phyloP scores from a whole-genome alignment of 1,140 invertebrate species.

The Drosophila sproati region DNA sequence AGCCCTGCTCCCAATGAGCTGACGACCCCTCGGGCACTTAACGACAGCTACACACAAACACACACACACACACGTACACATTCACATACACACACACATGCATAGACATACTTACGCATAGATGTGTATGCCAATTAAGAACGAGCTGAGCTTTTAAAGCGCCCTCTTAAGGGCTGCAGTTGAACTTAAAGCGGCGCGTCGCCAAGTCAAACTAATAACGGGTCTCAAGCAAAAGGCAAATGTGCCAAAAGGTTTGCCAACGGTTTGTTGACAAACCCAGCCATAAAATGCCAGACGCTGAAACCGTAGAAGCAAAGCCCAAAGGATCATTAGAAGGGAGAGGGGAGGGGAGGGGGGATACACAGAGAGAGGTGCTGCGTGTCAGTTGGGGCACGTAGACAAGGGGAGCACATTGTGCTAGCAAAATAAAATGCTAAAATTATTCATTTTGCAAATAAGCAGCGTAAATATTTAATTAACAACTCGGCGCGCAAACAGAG shows the following conservation, averaged over 20 bases:
- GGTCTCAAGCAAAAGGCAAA: slow-evolving; percentile 43
- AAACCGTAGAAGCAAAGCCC: slow-evolving; percentile 18
- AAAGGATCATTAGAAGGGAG: not conserved
- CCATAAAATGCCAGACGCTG: slow-evolving; percentile 47
- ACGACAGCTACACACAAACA: slow-evolving; percentile 10
- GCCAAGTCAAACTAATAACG: slow-evolving; percentile 54
- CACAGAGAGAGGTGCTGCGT: not conserved
- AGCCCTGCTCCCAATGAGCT: slow-evolving; percentile 17
- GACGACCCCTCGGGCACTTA: slow-evolving; percentile 20
- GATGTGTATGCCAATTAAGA: slow-evolving; percentile 34
- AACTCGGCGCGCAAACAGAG: slow-evolving; percentile 56
- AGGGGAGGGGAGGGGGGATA: not conserved
- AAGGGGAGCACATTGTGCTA: slow-evolving; percentile 46
- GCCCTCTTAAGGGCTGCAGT: slow-evolving; percentile 9
- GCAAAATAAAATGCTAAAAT: slow-evolving; percentile 80
- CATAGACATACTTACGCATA: not conserved
- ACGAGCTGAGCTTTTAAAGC: slow-evolving; percentile 30
- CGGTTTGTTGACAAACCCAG: slow-evolving; percentile 39
- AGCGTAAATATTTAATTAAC: slow-evolving; percentile 83
- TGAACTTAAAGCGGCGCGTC: slow-evolving; percentile 23
- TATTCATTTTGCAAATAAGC: slow-evolving; percentile 83
- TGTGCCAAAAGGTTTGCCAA: slow-evolving; percentile 57
- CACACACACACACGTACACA: not conserved
- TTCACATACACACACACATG: not conserved
- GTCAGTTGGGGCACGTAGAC: slow-evolving; percentile 7